Conservation (phyloP, 2,797 vertebrate species). For the Tokudaia muenninki region DNA sequence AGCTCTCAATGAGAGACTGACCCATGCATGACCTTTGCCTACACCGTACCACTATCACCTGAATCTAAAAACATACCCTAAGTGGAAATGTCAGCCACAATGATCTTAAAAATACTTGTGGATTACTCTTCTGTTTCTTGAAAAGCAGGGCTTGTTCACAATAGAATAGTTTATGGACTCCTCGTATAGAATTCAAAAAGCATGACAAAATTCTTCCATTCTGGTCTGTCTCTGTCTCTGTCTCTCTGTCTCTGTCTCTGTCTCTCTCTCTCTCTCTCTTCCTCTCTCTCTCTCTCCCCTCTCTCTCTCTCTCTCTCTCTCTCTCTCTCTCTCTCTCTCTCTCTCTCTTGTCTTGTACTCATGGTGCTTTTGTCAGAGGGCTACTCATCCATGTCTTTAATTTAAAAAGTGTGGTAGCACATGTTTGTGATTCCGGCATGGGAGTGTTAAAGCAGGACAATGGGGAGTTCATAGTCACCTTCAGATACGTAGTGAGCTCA, state of each 20-base stretch:
- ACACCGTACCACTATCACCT: no score
- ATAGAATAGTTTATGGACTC: not conserved
- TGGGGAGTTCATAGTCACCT: not conserved
- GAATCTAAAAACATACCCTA: not conserved
- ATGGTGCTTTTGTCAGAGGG: not conserved
- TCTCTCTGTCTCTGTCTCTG: not conserved
- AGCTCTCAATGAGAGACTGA: not conserved
- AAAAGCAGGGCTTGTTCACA: not conserved
- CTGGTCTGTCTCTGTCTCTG: not conserved
- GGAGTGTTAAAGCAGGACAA: not conserved
- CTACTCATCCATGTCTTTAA: not conserved
- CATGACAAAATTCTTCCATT: not conserved
- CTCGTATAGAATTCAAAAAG: not conserved
- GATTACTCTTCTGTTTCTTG: not conserved
- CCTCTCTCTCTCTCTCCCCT: not conserved
- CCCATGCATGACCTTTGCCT: not conserved
- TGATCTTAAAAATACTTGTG: no score
- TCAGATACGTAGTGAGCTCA: not conserved
- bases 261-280: not conserved
- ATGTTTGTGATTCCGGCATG: not conserved
- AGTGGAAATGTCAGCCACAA: not conserved
- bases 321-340: no score
- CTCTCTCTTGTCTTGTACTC: not conserved
- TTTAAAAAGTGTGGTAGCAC: not conserved
- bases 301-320: not conserved